These are phyloP conservation scores for Archilochus colubris DNA, from an alignment of 2,113 vertebrate genomes.

Conservation along the genomic window DNA sequence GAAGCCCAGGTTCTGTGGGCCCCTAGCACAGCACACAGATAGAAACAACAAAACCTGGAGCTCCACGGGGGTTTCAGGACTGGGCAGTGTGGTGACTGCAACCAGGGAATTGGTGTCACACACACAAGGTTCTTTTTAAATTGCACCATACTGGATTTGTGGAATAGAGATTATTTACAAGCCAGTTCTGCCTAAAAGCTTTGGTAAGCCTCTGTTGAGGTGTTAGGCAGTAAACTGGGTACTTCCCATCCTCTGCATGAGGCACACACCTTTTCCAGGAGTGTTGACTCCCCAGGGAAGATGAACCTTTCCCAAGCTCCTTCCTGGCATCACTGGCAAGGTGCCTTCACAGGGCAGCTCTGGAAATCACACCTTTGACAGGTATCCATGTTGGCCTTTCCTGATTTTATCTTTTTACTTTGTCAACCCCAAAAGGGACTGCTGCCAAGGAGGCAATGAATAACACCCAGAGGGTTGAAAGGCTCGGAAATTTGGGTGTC, in stretches of 20 bases:
- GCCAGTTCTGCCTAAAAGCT: neutral
- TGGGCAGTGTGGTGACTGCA: neutral
- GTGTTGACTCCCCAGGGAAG: neutral
- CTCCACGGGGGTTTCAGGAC: neutral
- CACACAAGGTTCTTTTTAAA: neutral
- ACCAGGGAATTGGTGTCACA: neutral
- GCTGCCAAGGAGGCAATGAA: neutral
- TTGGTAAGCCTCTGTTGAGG: neutral
- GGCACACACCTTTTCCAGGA: neutral
- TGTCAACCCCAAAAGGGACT: neutral
- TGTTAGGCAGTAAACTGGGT: neutral
- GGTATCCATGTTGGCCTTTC: neutral
- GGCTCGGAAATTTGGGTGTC: neutral
- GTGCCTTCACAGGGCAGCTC: neutral
- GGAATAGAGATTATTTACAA: neutral
- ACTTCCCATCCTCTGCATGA: neutral
- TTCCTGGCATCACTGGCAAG: neutral
- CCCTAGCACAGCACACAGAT: neutral
- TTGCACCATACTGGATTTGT: neutral
- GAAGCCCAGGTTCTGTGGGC: neutral
- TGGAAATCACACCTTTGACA: neutral
- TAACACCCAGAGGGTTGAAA: neutral
- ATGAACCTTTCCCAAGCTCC: neutral
- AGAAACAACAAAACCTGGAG: neutral
- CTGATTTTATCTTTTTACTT: neutral